phyloP scores from a whole-genome alignment of 2,113 vertebrate genomes.

The Lethenteron reissneri region DNA sequence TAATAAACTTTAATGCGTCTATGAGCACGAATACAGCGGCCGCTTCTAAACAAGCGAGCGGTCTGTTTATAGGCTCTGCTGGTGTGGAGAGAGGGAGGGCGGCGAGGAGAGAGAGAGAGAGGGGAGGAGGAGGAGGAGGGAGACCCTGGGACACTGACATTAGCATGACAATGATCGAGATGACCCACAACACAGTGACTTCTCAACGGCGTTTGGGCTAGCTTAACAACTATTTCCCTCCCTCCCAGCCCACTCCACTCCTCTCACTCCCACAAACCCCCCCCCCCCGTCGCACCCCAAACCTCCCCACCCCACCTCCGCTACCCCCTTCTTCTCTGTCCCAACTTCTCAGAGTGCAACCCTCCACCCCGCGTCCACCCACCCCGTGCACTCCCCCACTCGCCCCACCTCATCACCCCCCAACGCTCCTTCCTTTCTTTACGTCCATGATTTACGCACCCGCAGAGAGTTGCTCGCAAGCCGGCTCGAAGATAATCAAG shows the following conservation, averaged over 20 bases:
- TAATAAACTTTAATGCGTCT: no score
- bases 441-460: not conserved
- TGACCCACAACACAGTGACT: not conserved
- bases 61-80: no score
- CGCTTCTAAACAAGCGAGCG: no score
- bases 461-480: not conserved
- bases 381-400: not conserved
- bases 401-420: not conserved
- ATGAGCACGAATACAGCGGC: no score
- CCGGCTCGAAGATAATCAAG: not conserved
- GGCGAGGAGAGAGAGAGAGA: not conserved
- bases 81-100: not conserved
- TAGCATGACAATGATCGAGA: not conserved
- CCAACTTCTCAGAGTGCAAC: not conserved
- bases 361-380: not conserved
- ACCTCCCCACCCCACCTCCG: not conserved
- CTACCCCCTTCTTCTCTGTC: not conserved
- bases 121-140: not conserved
- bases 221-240: not conserved
- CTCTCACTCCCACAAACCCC: not conserved
- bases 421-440: not conserved
- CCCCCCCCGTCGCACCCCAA: not conserved
- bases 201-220: not conserved
- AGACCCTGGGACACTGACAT: not conserved
- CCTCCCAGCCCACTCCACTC: not conserved